These are phyloP conservation scores for Nesometra sesokonis DNA, from an alignment of 35 echinoderm and acorn worm species.

Conservation along the genomic window DNA sequence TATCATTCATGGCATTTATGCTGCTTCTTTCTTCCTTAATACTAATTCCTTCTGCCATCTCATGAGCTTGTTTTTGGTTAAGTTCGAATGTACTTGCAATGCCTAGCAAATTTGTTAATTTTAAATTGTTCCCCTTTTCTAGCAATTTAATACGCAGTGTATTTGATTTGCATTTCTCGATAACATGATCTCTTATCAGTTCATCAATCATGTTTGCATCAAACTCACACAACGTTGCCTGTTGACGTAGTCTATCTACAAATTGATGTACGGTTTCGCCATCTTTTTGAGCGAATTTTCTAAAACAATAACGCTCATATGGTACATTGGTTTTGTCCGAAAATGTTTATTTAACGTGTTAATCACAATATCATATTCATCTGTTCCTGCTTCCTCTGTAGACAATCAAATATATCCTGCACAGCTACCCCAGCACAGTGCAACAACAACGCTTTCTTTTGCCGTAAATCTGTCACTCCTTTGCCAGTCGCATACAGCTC, in stretches of 20 bases:
- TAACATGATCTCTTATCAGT: not conserved
- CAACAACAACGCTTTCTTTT: conserved; percentile 29
- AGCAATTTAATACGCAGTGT: not conserved
- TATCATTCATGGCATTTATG: conserved; percentile 54
- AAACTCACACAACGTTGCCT: conserved; percentile 2
- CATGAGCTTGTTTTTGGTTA: not conserved
- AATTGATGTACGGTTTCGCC: conserved; percentile 36
- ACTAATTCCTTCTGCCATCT: not conserved
- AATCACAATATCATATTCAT: conserved; percentile 24
- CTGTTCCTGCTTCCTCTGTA: not conserved
- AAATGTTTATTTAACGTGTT: conserved; percentile 42
- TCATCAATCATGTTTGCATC: not conserved
- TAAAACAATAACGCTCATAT: conserved; percentile 47
- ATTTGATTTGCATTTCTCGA: conserved; percentile 3
- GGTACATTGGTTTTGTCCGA: conserved; percentile 39
- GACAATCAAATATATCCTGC: conserved; percentile 49
- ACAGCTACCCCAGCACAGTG: conserved; percentile 54
- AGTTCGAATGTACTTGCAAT: not conserved
- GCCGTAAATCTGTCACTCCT: conserved; percentile 1
- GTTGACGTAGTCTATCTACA: conserved; percentile 23
- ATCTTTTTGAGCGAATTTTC: conserved; percentile 30
- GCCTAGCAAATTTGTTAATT: not conserved
- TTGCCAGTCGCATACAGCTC: conserved; percentile 16
- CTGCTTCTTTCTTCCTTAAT: conserved; percentile 9
- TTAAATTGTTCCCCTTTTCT: not conserved